A percentile compares a stretch with the other conserved stretches of the same genome.
phyloP scores from a whole-genome alignment of 2,888 invertebrate species.

The Drosophila phalerata region DNA sequence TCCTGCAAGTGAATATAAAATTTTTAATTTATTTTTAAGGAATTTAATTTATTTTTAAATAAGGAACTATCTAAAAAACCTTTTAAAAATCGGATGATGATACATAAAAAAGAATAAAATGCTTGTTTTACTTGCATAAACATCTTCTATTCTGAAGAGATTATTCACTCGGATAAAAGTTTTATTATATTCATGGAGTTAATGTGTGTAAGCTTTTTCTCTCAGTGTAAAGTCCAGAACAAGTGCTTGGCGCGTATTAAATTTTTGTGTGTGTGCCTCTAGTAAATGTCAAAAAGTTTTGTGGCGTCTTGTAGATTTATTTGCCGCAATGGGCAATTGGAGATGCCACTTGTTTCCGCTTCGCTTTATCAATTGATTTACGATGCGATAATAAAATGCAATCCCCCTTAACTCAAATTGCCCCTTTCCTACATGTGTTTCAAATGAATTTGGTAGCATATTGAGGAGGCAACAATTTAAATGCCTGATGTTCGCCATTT shows the following conservation, averaged over 20 bases:
- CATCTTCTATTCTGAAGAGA: too few species aligned
- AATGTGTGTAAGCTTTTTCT: constrained; percentile 3
- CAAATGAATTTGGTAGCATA: constrained; percentile 5
- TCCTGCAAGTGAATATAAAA: too few species aligned
- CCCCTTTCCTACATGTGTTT: not conserved
- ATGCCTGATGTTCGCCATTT: constrained; percentile 73
- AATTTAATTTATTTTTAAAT: too few species aligned
- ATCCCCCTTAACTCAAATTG: not conserved
- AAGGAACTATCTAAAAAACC: too few species aligned
- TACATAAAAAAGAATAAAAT: too few species aligned
- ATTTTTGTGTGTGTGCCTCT: constrained; percentile 30
- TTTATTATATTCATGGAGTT: too few species aligned
- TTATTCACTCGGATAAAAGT: too few species aligned
- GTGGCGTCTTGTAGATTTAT: constrained; percentile 67
- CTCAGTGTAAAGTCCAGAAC: not conserved
- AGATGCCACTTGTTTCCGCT: constrained; percentile 80
- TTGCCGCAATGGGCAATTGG: constrained; percentile 73
- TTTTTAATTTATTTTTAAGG: too few species aligned
- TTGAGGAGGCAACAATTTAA: constrained; percentile 3
- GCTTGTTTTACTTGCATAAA: too few species aligned
- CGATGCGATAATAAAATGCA: constrained; percentile 68
- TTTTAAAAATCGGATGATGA: too few species aligned
- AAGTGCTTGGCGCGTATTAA: not conserved
- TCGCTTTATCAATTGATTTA: constrained; percentile 82
- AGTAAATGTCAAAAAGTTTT: constrained; percentile 59